Evolutionary conservation across 2,888 invertebrate species (phyloP).

Genomic region (Cheilosia scutellata): DNA sequence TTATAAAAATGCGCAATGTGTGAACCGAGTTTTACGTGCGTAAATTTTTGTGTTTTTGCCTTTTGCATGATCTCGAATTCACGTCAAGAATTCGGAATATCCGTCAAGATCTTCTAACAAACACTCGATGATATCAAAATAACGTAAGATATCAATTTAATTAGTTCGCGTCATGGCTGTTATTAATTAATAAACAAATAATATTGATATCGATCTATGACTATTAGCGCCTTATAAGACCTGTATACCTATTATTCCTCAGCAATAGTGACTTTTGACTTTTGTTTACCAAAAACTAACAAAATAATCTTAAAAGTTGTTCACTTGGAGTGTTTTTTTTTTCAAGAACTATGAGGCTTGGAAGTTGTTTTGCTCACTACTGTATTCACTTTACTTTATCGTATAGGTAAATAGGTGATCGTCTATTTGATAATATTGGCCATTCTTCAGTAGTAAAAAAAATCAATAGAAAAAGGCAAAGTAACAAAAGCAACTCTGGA

Average conservation of each 20-base stretch:
- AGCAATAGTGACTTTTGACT: neutral
- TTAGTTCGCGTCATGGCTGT: neutral
- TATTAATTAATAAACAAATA: neutral
- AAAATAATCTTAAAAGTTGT: neutral
- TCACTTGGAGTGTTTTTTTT: neutral
- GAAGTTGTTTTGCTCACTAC: too few relatives aligned
- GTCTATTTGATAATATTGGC: too few relatives aligned
- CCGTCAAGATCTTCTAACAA: neutral
- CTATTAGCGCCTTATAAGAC: too few relatives aligned
- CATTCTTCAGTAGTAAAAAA: too few relatives aligned
- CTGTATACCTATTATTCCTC: too few relatives aligned
- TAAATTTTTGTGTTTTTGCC: neutral
- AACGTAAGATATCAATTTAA: neutral
- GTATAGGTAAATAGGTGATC: too few relatives aligned
- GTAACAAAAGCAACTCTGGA: too few relatives aligned
- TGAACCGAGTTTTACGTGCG: neutral
- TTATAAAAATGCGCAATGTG: neutral
- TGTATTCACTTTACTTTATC: too few relatives aligned
- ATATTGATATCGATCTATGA: neutral
- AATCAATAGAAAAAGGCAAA: too few relatives aligned
- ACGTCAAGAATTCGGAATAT: conserved; percentile 1
- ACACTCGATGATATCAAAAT: neutral
- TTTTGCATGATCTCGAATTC: neutral
- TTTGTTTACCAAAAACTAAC: too few relatives aligned
- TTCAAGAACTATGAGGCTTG: too few relatives aligned